Percentiles rank a stretch among this genome's conserved stretches.
Conservation (phyloP, 2,888 invertebrate species). For the Melikaiella ostensackeni region DNA sequence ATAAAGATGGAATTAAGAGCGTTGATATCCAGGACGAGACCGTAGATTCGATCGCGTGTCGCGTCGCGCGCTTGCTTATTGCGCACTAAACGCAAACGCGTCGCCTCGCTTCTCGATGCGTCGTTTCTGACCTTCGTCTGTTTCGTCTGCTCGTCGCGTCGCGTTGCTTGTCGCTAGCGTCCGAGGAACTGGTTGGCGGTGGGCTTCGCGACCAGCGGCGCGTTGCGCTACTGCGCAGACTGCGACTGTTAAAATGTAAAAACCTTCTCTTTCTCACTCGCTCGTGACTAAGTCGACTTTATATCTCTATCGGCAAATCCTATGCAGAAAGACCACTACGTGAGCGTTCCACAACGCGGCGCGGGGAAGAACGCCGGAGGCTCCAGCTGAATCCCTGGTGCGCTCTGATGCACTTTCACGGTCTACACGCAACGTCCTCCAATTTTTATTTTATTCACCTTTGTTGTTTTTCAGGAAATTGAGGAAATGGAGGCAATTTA, state of each 20-base stretch:
- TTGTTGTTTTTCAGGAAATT: too few species aligned
- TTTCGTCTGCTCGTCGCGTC: constrained; percentile 20
- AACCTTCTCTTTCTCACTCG: not conserved
- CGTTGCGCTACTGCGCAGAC: constrained; percentile 36
- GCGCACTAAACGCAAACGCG: constrained; percentile 28
- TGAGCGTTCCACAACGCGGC: not conserved
- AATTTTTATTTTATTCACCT: too few species aligned
- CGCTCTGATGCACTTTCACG: constrained; percentile 32
- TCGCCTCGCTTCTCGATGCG: not conserved
- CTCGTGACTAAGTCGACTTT: too few species aligned
- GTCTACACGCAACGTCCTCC: too few species aligned
- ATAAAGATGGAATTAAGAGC: not conserved
- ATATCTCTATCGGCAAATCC: not conserved
- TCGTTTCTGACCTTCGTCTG: not conserved
- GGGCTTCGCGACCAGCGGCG: constrained; percentile 10
- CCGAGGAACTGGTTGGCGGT: not conserved
- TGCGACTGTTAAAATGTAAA: not conserved
- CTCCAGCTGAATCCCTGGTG: constrained; percentile 4
- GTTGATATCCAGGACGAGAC: constrained; percentile 4
- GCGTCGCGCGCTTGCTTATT: constrained; percentile 4
- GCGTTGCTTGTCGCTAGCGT: constrained; percentile 37
- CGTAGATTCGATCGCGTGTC: constrained; percentile 21
- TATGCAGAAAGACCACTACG: not conserved
- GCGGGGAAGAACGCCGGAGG: not conserved
- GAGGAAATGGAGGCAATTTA: too few species aligned